Evolutionary conservation across 2,113 vertebrate species (phyloP).

Genomic region (Psilopsiagon aymara): DNA sequence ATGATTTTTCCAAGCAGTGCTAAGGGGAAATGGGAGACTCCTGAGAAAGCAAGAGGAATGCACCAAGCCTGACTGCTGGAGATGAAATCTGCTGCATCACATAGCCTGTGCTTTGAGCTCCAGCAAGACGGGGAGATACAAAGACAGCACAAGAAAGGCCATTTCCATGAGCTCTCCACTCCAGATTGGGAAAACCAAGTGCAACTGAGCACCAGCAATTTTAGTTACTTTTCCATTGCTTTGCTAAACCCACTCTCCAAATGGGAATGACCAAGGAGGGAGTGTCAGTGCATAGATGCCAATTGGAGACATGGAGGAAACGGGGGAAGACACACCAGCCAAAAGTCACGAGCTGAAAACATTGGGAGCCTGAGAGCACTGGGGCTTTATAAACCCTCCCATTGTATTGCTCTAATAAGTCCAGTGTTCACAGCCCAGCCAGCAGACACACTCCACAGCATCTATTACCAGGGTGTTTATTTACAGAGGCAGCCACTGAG

Average conservation of each 20-base stretch:
- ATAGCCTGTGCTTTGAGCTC: background rate
- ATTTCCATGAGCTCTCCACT: background rate
- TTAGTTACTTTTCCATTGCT: background rate
- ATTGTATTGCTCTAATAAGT: conserved; percentile 51
- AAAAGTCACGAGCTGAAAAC: conserved; percentile 17
- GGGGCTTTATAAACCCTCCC: conserved; percentile 42
- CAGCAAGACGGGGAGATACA: background rate
- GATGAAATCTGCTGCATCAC: conserved; percentile 8
- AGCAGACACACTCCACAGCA: conserved; percentile 11
- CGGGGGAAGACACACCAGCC: background rate
- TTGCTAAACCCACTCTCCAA: background rate
- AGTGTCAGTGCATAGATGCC: background rate
- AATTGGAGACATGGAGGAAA: background rate
- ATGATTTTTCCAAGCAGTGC: background rate
- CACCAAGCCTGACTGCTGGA: background rate
- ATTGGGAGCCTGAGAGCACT: background rate
- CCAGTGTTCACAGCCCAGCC: conserved; percentile 14
- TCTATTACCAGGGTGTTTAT: conserved; percentile 20
- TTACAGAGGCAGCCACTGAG: conserved; percentile 20
- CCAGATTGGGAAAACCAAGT: background rate
- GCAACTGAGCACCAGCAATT: background rate
- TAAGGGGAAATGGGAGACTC: background rate
- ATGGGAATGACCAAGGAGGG: background rate
- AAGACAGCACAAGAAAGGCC: background rate
- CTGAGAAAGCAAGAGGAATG: conserved; percentile 26